phyloP scores from a whole-genome alignment of 2,888 invertebrate species.

The Villa cingulata region DNA sequence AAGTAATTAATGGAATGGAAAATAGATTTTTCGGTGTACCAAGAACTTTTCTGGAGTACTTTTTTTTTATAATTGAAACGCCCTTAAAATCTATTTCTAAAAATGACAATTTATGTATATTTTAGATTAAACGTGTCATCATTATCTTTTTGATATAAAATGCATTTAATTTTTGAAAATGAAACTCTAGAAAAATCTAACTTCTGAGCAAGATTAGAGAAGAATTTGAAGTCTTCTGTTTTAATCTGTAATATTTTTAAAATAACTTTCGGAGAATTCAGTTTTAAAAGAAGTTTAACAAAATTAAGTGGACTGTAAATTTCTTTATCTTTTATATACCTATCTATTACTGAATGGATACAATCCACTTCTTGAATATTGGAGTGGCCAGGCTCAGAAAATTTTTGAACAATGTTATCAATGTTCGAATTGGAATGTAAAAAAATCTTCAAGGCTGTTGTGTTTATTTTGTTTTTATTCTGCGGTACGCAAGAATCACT shows the following conservation, averaged over 20 bases:
- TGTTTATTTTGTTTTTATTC: constrained; percentile 1
- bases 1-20: too few relatives aligned
- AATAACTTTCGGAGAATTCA: not conserved
- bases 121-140: not conserved
- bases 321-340: not conserved
- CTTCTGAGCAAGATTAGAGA: not conserved
- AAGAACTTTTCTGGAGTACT: too few relatives aligned
- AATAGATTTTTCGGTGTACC: too few relatives aligned
- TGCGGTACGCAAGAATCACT: not conserved
- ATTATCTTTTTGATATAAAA: not conserved
- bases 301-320: not conserved
- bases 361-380: not conserved
- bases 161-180: not conserved
- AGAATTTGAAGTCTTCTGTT: not conserved
- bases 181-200: not conserved
- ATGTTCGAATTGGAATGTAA: not conserved
- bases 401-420: not conserved
- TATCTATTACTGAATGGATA: not conserved
- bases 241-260: not conserved
- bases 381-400: not conserved
- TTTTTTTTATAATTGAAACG: not conserved
- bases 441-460: constrained; percentile 1
- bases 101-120: not conserved
- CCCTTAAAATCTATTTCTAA: not conserved
- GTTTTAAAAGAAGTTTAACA: not conserved